Evolutionary conservation across 1,140 invertebrate genomes (phyloP).

Genomic region (Drosophila oshimai): DNA sequence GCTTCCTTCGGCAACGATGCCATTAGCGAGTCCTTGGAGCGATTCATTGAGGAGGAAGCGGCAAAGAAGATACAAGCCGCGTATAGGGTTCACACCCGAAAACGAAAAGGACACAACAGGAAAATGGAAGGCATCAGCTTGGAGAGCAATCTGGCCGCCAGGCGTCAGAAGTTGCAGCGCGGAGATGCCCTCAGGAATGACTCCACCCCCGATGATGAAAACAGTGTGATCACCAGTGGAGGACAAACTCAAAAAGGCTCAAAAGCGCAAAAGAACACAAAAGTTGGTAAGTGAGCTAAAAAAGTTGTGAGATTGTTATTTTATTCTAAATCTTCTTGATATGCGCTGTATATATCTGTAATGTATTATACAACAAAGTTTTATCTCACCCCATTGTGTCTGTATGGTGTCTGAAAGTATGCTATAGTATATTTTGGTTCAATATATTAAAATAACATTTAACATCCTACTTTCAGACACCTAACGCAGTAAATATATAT

Average conservation of each 20-base stretch:
- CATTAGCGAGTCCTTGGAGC: slow-evolving; percentile 74
- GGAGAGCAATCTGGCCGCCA: slow-evolving; percentile 60
- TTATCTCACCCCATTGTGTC: too few species aligned
- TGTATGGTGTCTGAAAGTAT: not conserved
- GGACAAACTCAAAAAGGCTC: not conserved
- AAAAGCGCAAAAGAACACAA: not conserved
- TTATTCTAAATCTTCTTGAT: too few species aligned
- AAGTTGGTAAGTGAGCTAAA: slow-evolving; percentile 26
- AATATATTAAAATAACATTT: not conserved
- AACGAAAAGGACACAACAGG: slow-evolving; percentile 20
- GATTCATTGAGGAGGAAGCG: slow-evolving; percentile 75
- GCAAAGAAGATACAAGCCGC: slow-evolving; percentile 65
- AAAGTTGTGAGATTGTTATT: too few species aligned
- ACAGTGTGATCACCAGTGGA: slow-evolving; percentile 16
- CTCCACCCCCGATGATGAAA: slow-evolving; percentile 74
- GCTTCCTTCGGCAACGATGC: slow-evolving; percentile 78
- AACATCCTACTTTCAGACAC: too few species aligned
- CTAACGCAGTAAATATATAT: too few species aligned
- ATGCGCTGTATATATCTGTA: too few species aligned
- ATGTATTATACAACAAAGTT: too few species aligned
- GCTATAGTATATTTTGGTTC: not conserved
- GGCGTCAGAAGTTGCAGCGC: slow-evolving; percentile 69
- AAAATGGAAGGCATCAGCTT: slow-evolving; percentile 33
- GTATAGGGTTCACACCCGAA: slow-evolving; percentile 41
- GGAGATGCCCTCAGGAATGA: slow-evolving; percentile 74